Evolutionary conservation across 1,140 invertebrate genomes (phyloP).

Genomic region (Pseudomyrmex gracilis): DNA sequence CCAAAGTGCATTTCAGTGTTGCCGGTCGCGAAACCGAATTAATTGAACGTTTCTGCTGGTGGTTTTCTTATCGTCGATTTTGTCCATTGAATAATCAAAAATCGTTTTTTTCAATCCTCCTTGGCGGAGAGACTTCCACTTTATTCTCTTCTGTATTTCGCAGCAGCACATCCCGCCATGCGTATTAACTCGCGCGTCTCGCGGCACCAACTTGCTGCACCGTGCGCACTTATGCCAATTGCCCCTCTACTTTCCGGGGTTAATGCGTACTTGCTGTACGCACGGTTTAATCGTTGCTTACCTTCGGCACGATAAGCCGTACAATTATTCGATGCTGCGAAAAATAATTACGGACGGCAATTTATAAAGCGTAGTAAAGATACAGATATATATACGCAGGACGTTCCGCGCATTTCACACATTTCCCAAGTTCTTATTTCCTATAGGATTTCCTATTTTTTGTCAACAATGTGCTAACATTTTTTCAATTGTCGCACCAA

Average conservation of each 20-base stretch:
- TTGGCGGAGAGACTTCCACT: background rate
- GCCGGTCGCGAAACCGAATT: conserved; percentile 23
- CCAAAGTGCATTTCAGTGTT: conserved; percentile 36
- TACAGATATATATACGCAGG: too few relatives aligned
- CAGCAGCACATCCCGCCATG: conserved; percentile 26
- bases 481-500: background rate
- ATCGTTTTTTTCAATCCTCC: background rate
- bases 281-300: background rate
- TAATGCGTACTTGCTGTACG: conserved; percentile 62
- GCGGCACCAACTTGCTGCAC: too few relatives aligned
- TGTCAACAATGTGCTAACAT: background rate
- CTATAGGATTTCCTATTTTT: too few relatives aligned
- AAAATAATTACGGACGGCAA: conserved; percentile 1
- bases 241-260: conserved; percentile 36
- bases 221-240: conserved; percentile 44
- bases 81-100: conserved; percentile 33
- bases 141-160: conserved; percentile 19
- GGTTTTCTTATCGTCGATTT: conserved; percentile 28
- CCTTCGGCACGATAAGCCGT: background rate
- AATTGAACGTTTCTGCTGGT: conserved; percentile 20
- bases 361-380: conserved; percentile 5
- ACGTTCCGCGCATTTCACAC: background rate
- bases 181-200: conserved; percentile 24
- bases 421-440: background rate
- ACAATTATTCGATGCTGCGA: background rate